Conservation (phyloP, 2,113 vertebrate genomes). For the Chitala chitala region DNA sequence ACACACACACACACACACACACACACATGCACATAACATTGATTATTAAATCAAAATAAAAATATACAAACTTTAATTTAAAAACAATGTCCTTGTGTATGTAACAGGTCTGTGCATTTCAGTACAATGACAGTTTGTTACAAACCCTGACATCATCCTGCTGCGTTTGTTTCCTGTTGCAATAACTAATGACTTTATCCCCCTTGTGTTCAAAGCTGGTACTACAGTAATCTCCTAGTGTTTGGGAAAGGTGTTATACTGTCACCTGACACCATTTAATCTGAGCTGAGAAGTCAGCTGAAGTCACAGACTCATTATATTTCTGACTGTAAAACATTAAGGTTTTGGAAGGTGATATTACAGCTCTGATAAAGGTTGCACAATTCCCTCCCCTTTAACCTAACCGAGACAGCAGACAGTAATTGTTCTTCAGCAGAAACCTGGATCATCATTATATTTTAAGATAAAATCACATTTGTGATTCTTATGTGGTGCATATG, state of each 20-base stretch:
- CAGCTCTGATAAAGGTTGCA: not conserved
- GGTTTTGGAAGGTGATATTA: not conserved
- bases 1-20: no score
- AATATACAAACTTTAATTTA: not conserved
- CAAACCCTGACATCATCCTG: constrained; percentile 5
- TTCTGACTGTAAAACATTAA: not conserved
- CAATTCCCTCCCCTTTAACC: not conserved
- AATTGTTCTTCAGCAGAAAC: not conserved
- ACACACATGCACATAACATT: not conserved
- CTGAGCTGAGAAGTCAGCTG: not conserved
- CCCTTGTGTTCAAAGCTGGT: not conserved
- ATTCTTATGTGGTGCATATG: not conserved
- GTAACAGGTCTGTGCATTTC: not conserved
- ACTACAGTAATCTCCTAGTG: not conserved
- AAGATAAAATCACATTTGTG: not conserved
- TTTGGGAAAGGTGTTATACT: not conserved
- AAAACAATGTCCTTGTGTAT: not conserved
- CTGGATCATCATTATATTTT: not conserved
- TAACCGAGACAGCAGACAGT: not conserved
- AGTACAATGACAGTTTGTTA: constrained; percentile 11
- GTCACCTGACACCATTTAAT: not conserved
- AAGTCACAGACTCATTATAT: not conserved
- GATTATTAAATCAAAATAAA: not conserved
- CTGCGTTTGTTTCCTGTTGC: not conserved
- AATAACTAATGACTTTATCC: constrained; percentile 2